phyloP scores from a whole-genome alignment of 2,113 vertebrate genomes.

The Anolis sagrei region DNA sequence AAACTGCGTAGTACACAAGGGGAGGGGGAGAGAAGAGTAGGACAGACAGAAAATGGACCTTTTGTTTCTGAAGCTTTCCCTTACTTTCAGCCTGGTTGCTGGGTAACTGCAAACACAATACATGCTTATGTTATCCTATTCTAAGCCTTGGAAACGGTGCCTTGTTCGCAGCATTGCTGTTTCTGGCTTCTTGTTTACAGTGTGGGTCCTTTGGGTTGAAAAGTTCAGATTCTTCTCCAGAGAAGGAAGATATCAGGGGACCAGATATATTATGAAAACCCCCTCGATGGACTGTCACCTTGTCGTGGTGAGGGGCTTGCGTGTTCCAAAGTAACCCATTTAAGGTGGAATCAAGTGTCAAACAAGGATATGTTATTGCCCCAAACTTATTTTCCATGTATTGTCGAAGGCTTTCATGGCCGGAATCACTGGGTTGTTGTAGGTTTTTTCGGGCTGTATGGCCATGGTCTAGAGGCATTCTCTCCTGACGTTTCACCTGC shows the following conservation, averaged over 20 bases:
- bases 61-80: constrained; percentile 12
- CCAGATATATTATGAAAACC: background rate
- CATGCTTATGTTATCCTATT: background rate
- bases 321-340: no score
- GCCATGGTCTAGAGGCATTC: no score
- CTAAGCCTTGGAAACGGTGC: background rate
- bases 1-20: background rate
- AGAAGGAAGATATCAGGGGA: background rate
- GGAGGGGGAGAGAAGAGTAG: background rate
- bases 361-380: no score
- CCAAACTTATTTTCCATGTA: no score
- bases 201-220: background rate
- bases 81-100: constrained; percentile 1
- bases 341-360: no score
- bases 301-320: no score
- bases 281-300: no score
- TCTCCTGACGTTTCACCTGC: no score
- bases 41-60: constrained; percentile 16
- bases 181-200: background rate
- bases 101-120: constrained; percentile 4
- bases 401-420: no score
- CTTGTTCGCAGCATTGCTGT: background rate
- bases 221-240: background rate
- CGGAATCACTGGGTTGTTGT: no score
- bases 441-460: no score